phyloP scores from a whole-genome alignment of 2,797 vertebrate species.

The Helarctos malayanus region DNA sequence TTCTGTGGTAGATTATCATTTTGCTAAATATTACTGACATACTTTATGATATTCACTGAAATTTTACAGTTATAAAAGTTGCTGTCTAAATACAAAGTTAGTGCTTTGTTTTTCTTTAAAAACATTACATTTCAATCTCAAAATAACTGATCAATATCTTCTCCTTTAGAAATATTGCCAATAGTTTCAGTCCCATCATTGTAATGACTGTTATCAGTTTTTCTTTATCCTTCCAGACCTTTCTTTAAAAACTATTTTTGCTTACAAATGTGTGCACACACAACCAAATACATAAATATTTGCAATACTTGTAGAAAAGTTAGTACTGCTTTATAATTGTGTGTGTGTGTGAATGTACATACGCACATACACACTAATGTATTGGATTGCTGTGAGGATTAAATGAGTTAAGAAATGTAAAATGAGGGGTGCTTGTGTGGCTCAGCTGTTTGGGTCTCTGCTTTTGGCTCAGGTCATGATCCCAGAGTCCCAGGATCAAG shows the following conservation, averaged over 20 bases:
- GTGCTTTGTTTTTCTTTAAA: neutral
- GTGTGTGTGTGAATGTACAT: neutral
- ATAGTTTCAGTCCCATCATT: neutral
- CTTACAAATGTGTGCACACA: neutral
- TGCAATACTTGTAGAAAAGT: neutral
- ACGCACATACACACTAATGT: neutral
- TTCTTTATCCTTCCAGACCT: neutral
- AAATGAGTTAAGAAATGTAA: slow-evolving; percentile 32
- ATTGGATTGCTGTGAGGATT: neutral
- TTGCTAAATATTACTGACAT: slow-evolving; percentile 15
- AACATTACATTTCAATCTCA: neutral
- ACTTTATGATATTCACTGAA: neutral
- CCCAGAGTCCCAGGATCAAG: neutral
- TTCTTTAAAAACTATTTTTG: neutral
- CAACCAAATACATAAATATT: neutral
- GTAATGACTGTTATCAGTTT: neutral
- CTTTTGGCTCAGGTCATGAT: neutral
- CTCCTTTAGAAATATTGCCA: neutral
- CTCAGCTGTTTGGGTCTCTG: neutral
- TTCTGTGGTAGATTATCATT: neutral
- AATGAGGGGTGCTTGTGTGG: neutral
- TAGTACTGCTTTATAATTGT: neutral
- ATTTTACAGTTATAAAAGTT: neutral
- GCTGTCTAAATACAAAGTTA: neutral
- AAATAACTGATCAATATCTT: slow-evolving; percentile 39